Evolutionary conservation across 1,140 invertebrate species (phyloP), one percentile per base, ranked within the genome.

Genomic region (Ctenoplectra terminalis): DNA sequence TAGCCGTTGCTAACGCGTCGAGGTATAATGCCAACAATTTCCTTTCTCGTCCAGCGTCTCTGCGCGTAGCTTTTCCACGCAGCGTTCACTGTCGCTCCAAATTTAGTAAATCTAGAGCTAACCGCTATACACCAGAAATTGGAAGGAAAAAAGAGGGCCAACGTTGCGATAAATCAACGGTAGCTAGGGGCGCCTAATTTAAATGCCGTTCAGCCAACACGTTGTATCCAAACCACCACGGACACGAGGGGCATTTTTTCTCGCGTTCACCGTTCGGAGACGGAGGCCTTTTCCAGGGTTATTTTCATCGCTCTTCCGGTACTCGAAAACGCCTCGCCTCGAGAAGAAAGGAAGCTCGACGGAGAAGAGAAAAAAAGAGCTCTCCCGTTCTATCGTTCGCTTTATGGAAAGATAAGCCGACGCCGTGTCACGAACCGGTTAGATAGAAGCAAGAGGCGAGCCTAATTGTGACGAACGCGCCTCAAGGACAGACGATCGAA

Each of bases 131-230:
- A 66, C 26, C 67, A 50, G 64, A 78, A 78, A 71, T 82, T 52
- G 20, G 29, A 40, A 0, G 46, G 15, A 46, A 29, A 75, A 72
- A 20, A 40, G 15, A 13, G 34, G 13, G 9, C 31, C n/a, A 11
- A 8, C 43, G 17, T 26, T 40, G 60, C 46, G 71, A 81, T 81
- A 81, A 81, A 74, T 81, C 70, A 81, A 56, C 43, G 71, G 34
- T 15, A 54, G 71, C 40, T 34, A 37, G n/a, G 60, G 71, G 40
- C n/a, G 64, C 4, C 29, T 75, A 56, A 81, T 75, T 74, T 75
- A 75, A 66, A 75, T 67, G 58, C 60, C 37, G 40, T 50, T 52
- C 73, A 20, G 20, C 64, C 7, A 29, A 15, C 26, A n/a, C 26
- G 40, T 78, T 34, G 31, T 52, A 13, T 26, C 69, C 46, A 50